Percentiles rank a stretch among this genome's conserved stretches.
These are phyloP conservation scores for Brachystomella parvula DNA, from an alignment of 1,140 invertebrate genomes.

Conservation along the genomic window DNA sequence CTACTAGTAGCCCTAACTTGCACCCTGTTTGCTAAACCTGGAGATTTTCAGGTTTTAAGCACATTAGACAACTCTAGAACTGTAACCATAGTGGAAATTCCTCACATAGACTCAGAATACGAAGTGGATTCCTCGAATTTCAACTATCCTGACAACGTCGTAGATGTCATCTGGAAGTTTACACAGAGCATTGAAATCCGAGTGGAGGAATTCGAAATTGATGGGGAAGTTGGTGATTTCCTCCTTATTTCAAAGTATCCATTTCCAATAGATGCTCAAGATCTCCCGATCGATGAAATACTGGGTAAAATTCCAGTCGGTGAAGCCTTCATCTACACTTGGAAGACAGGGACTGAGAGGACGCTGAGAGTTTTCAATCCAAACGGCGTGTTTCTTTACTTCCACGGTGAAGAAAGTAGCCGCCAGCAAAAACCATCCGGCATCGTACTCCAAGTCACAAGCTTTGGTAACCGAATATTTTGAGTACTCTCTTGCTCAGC, in stretches of 20 bases:
- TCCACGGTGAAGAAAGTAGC: conserved; percentile 1
- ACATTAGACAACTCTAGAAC: no score
- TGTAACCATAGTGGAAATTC: no score
- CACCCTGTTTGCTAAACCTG: no score
- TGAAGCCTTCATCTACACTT: neutral
- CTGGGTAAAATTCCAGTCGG: neutral
- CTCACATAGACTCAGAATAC: no score
- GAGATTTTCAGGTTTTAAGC: no score
- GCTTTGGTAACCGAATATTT: no score
- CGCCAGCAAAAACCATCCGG: no score
- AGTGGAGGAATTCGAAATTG: neutral
- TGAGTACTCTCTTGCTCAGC: no score
- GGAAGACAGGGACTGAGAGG: neutral
- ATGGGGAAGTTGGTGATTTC: neutral
- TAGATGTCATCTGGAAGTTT: neutral
- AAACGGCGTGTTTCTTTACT: neutral
- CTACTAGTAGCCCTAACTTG: no score
- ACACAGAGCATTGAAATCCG: neutral
- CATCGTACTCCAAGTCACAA: no score
- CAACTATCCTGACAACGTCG: neutral
- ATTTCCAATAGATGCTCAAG: neutral
- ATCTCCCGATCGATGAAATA: neutral
- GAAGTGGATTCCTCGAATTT: no score
- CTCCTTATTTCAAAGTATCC: neutral
- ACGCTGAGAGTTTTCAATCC: neutral